Conservation (phyloP, 2,888 invertebrate genomes). For the Leptopterna dolabrata region DNA sequence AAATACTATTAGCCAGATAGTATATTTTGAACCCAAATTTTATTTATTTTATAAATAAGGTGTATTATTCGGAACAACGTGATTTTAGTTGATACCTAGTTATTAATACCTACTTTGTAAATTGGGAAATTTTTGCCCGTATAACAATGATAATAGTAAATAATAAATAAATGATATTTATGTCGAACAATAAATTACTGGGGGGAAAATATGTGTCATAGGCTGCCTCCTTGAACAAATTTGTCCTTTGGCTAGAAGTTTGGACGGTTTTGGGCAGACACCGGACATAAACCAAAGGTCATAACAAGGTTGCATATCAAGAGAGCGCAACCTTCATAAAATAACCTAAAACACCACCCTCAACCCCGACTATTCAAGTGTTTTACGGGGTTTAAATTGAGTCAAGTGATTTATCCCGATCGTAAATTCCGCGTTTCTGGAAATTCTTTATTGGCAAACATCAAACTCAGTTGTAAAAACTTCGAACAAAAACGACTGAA, state of each 20-base stretch:
- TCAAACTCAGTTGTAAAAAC: neutral
- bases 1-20: too few relatives aligned
- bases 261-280: neutral
- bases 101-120: too few relatives aligned
- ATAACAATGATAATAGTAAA: too few relatives aligned
- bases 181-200: too few relatives aligned
- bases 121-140: too few relatives aligned
- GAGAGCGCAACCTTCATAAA: neutral
- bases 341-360: neutral
- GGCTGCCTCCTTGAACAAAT: too few relatives aligned
- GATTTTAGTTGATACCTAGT: too few relatives aligned
- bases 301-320: neutral
- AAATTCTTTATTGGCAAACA: conserved; percentile 7
- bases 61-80: too few relatives aligned
- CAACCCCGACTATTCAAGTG: neutral
- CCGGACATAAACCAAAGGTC: neutral
- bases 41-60: too few relatives aligned
- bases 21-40: too few relatives aligned
- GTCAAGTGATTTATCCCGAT: neutral
- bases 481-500: neutral
- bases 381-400: neutral
- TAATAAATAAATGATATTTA: too few relatives aligned
- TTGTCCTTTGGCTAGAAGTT: neutral
- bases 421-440: neutral
- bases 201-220: too few relatives aligned